Evolutionary conservation across 2,113 vertebrate genomes (phyloP), one percentile per base, ranked within the genome.

Genomic region (Lepisosteus osseus): DNA sequence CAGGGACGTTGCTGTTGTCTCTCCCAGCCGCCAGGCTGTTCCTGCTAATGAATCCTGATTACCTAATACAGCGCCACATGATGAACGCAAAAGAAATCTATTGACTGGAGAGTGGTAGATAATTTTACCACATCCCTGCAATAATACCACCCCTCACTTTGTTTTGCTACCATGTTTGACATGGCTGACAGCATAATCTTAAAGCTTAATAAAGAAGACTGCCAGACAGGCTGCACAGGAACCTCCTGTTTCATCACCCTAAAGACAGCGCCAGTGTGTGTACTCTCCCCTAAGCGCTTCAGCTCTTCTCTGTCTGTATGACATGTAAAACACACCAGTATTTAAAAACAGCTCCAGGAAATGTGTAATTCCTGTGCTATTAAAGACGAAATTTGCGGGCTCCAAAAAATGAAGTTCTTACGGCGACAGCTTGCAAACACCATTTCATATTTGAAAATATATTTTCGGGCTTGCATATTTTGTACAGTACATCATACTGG

Each of bases 41-140:
- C n/a, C 13, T 8, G 14, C 64, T 74, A 75, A 78, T 73, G 65
- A 65, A 71, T 78, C 69, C 65, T 73, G 76, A 76, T 78, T 77
- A 75, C 65, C 7, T 29, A 29, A 29, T 29, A 29, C 29, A 29
- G 15, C 72, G 66, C 73, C 68, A 69, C 41, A 47, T 62, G 40
- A 62, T 41, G 51, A 29, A 65, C 59, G 54, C 63, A 75, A 65
- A 67, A 1, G 57, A 56, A 72, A 40, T 55, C 63, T 64, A 57
- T 40, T 57, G 57, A 71, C 64, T 67, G 45, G 71, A 76, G 55
- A 76, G 66, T 65, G 44, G 77, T 14, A 14, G 67, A 65, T 72
- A 67, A 70, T 78, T 54, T 74, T 77, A 65, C 74, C 61, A 55
- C 68, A 62, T 29, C 29, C 29, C 29, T 29, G 57, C 14, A 59